Percentiles rank a stretch among this genome's conserved stretches.
Evolutionary conservation across 2,797 vertebrate species (phyloP).

Genomic region (Ambastaia sidthimunki): DNA sequence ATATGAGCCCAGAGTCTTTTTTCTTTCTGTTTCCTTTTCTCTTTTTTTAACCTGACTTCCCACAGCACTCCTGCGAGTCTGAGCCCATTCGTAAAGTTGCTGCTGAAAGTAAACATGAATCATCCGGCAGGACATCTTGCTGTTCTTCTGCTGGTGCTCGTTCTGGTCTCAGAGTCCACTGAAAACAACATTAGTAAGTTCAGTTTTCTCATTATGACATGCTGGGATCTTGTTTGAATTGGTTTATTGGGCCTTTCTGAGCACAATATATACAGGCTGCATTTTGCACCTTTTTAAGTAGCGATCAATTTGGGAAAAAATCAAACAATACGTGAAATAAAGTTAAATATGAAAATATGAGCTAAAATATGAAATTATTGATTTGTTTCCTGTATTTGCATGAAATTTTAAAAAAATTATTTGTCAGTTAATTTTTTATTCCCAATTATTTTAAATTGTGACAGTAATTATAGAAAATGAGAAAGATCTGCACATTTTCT

Average conservation of each 20-base stretch:
- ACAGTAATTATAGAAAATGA: no score
- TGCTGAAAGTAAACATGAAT: conserved; percentile 71
- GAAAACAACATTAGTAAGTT: conserved; percentile 72
- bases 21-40: conserved; percentile 23
- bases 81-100: conserved; percentile 56
- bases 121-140: conserved; percentile 63
- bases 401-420: no score
- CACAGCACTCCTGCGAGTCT: conserved; percentile 55
- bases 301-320: background rate
- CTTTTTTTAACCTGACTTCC: conserved; percentile 48
- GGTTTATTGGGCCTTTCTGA: background rate
- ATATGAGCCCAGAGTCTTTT: conserved; percentile 57
- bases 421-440: no score
- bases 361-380: no score
- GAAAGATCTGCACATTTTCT: no score
- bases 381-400: no score
- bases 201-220: background rate
- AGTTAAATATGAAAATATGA: no score
- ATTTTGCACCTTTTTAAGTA: background rate
- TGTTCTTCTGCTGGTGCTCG: conserved; percentile 68
- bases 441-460: no score
- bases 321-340: no score
- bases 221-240: background rate
- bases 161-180: conserved; percentile 63
- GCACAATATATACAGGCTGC: background rate